Conservation (phyloP, 2,888 invertebrate genomes). For the Dioctria rufipes region DNA sequence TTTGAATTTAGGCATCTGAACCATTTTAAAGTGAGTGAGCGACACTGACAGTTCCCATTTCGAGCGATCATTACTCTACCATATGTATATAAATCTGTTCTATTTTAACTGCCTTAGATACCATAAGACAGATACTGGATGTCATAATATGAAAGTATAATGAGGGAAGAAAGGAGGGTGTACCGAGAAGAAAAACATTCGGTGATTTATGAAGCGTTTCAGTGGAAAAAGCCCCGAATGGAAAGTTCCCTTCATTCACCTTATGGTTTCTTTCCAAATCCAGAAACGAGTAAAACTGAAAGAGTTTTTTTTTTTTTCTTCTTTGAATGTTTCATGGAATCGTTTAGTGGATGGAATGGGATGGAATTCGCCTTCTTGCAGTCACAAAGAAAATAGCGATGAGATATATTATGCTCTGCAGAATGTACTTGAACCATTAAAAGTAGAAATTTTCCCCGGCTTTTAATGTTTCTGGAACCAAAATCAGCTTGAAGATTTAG, state of each 20-base stretch:
- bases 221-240: slow-evolving; percentile 18
- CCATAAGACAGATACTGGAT: slow-evolving; percentile 38
- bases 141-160: slow-evolving; percentile 50
- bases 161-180: slow-evolving; percentile 38
- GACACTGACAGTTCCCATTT: not conserved
- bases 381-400: too few relatives aligned
- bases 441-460: too few relatives aligned
- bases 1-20: not conserved
- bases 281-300: slow-evolving; percentile 25
- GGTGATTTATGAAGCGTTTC: slow-evolving; percentile 47
- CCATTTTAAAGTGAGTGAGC: not conserved
- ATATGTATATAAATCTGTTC: not conserved
- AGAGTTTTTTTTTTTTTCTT: slow-evolving; percentile 35
- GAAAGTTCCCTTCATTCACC: not conserved
- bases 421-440: too few relatives aligned
- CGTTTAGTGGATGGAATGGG: too few relatives aligned
- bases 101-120: slow-evolving; percentile 39
- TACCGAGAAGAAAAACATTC: slow-evolving; percentile 9
- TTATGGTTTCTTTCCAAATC: slow-evolving; percentile 30
- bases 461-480: too few relatives aligned
- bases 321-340: too few relatives aligned
- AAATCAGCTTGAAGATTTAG: too few relatives aligned
- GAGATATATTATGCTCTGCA: too few relatives aligned
- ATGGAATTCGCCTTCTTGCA: too few relatives aligned
- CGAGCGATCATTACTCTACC: slow-evolving; percentile 13